phyloP scores from a whole-genome alignment of 2,888 invertebrate species.

The Drosophila anomelani region DNA sequence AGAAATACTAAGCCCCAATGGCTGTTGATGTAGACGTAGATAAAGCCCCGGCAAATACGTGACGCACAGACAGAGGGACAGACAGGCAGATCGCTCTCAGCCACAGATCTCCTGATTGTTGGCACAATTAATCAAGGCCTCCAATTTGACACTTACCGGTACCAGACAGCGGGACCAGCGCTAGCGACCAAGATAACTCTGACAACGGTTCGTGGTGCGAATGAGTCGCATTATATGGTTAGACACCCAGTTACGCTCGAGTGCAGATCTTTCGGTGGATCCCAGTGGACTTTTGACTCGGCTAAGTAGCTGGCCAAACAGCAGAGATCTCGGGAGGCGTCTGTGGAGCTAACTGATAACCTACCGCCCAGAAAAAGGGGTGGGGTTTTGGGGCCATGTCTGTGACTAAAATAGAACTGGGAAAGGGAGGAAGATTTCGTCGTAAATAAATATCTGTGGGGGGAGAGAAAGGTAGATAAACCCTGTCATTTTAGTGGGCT shows the following conservation, averaged over 20 bases:
- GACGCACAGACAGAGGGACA: conserved; percentile 55
- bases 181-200: conserved; percentile 9
- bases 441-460: conserved; percentile 1
- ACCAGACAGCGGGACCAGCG: conserved; percentile 49
- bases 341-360: conserved; percentile 13
- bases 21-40: conserved; percentile 26
- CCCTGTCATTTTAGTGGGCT: not conserved
- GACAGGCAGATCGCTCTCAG: conserved; percentile 25
- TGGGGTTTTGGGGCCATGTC: conserved; percentile 11
- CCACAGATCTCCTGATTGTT: conserved; percentile 45
- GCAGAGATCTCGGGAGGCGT: conserved; percentile 18
- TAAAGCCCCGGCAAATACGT: conserved; percentile 48
- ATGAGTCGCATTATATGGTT: conserved; percentile 42
- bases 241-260: conserved; percentile 34
- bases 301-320: conserved; percentile 41
- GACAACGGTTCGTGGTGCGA: conserved; percentile 39
- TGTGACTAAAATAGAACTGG: conserved; percentile 20
- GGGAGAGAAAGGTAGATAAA: not conserved
- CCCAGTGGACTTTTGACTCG: conserved; percentile 34
- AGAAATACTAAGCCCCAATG: conserved; percentile 58
- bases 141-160: conserved; percentile 49
- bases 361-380: conserved; percentile 1
- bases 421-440: not conserved
- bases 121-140: conserved; percentile 65
- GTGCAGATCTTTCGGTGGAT: conserved; percentile 36